These are phyloP conservation scores for Tachyglossus aculeatus DNA, from an alignment of 2,797 vertebrate species.

Conservation along the genomic window DNA sequence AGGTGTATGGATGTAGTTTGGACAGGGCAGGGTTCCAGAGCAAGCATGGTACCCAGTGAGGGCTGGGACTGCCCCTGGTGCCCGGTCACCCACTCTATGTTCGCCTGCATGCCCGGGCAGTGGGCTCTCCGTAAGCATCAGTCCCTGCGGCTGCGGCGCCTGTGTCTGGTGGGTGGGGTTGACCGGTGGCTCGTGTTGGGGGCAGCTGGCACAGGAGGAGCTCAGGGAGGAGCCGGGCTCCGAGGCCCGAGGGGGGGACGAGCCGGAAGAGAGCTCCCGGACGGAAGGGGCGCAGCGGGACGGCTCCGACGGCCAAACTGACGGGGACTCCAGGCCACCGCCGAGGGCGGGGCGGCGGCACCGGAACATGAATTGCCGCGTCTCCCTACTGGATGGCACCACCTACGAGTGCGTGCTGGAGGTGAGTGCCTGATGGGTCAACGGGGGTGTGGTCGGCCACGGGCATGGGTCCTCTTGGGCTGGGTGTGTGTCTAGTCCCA, in stretches of 20 bases:
- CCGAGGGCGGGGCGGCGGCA: slow-evolving; percentile 80
- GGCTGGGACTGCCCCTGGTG: too few species aligned
- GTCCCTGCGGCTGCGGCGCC: too few species aligned
- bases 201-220: slow-evolving; percentile 82
- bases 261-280: slow-evolving; percentile 69
- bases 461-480: background rate
- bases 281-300: slow-evolving; percentile 67
- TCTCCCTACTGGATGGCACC: slow-evolving; percentile 90
- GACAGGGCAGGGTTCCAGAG: too few species aligned
- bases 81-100: too few species aligned
- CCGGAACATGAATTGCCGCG: slow-evolving; percentile 89
- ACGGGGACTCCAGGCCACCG: slow-evolving; percentile 76
- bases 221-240: slow-evolving; percentile 79
- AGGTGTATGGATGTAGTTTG: too few species aligned
- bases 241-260: slow-evolving; percentile 65
- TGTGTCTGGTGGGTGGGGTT: too few species aligned
- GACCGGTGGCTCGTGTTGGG: too few species aligned
- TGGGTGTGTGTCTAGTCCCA: background rate
- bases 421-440: slow-evolving; percentile 76
- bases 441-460: background rate
- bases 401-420: slow-evolving; percentile 92
- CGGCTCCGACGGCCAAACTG: slow-evolving; percentile 69
- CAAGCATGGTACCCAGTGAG: too few species aligned
- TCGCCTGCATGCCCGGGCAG: too few species aligned
- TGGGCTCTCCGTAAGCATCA: too few species aligned